These are phyloP conservation scores for Mythimna impura DNA, from an alignment of 2,888 invertebrate species.

Conservation along the genomic window DNA sequence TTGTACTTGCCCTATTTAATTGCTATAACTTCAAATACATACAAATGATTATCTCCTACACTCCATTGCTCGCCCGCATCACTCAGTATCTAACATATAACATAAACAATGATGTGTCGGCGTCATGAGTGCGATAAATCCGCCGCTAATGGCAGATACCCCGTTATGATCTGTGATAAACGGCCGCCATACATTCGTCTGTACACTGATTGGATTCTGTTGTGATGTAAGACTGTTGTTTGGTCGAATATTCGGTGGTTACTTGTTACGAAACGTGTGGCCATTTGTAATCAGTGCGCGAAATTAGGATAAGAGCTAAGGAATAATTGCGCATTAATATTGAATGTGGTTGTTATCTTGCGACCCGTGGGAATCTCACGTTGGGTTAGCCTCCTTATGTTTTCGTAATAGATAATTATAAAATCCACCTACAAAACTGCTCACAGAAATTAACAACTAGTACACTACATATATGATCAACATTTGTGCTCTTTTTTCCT, in stretches of 20 bases:
- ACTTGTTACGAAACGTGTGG: constrained; percentile 2
- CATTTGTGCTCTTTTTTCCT: too few species aligned
- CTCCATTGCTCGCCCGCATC: constrained; percentile 29
- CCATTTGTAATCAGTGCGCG: constrained; percentile 14
- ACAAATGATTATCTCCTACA: constrained; percentile 10
- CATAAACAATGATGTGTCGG: constrained; percentile 57
- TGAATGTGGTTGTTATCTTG: not conserved
- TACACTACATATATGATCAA: too few species aligned
- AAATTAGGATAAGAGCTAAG: not conserved
- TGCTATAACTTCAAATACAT: constrained; percentile 9
- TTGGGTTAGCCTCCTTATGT: not conserved
- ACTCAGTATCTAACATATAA: constrained; percentile 48
- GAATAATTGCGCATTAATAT: not conserved
- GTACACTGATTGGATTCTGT: constrained; percentile 81
- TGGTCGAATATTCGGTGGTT: constrained; percentile 24
- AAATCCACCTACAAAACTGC: not conserved
- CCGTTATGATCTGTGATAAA: constrained; percentile 74
- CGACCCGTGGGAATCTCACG: not conserved
- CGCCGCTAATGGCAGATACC: constrained; percentile 64
- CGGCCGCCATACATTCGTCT: constrained; percentile 70
- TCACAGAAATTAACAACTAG: not conserved
- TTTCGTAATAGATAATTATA: too few species aligned
- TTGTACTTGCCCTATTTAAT: not conserved
- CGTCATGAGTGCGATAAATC: constrained; percentile 59
- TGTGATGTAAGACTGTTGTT: constrained; percentile 68